These are phyloP conservation scores for Otocyon megalotis DNA, from an alignment of 2,113 vertebrate genomes.

Conservation along the genomic window DNA sequence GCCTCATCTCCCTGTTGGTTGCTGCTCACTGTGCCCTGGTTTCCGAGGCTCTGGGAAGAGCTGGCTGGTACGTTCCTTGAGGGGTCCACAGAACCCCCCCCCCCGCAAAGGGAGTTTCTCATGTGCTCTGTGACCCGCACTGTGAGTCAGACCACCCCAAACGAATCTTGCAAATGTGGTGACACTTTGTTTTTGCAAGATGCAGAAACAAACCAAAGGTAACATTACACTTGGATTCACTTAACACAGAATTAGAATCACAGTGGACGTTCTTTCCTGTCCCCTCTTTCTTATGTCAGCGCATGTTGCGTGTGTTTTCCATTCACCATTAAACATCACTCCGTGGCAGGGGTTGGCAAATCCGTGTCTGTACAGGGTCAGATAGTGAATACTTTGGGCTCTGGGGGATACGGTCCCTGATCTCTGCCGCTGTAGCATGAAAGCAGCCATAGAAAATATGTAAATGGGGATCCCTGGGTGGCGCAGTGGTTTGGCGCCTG, in stretches of 20 bases:
- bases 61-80: rapidly evolving
- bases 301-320: rapidly evolving
- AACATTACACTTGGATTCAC: rapidly evolving
- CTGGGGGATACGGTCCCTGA: rapidly evolving
- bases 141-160: background rate
- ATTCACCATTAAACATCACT: rapidly evolving
- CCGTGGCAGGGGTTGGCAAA: rapidly evolving
- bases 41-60: background rate
- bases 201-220: background rate
- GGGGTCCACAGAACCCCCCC: background rate
- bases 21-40: background rate
- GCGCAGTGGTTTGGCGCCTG: no score
- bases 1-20: rapidly evolving
- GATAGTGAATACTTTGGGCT: no score
- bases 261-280: rapidly evolving
- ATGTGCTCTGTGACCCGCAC: background rate
- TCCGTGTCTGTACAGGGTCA: background rate
- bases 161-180: background rate
- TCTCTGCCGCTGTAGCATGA: background rate
- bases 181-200: background rate
- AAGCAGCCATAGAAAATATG: background rate
- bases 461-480: no score
- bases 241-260: no score
- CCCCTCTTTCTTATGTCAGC: background rate
- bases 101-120: background rate